Base-by-base conservation (phyloP, 2,888 invertebrate species). In the Mythimna lalbum region DNA sequence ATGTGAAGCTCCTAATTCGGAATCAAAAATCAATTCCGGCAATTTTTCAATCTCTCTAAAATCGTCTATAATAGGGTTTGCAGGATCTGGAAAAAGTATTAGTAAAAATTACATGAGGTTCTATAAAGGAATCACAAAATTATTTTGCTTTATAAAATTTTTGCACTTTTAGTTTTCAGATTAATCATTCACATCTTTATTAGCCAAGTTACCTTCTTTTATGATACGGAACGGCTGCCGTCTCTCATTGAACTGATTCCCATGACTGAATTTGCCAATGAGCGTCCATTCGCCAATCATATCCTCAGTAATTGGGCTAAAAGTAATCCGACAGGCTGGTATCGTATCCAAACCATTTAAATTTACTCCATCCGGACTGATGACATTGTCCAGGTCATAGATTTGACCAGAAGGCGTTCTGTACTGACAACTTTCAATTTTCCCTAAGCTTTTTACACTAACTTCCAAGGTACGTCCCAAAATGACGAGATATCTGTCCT, bases 251-350 rank as follows among this genome's bases (percentile, higher is more conserved):
- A 85, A 90, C 12, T 82, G 69, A 17, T 78, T 77, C 31, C 80
- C 82, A 65, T 86, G 70, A 33, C 81, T 88, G 72, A 91, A 91
- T 73, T 90, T 91, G 21, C 89, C 91, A 70, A 84, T 82, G 3
- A 91, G 50, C 43, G 77, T 82, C 91, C 91, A 91, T 57, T 86
- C 70, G 4, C 91, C 91, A 0, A 89, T 61, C 73, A 87, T 70
- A 10, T 83, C 69, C 59, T 86, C 69, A 39, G 82, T 82, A 10
- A 90, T 75, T 36, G 90, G 88, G 12, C 84, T 86, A 33, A 91
- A 72, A 50, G 77, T 68, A n/a, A 89, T 64, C 10, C 69, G 72
- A 67, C 91, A 91, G 5, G 70, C 64, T 39, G 73, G 61, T 21
- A 23, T 56, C 0, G 65, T 71, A 5, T 62, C 71, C 10, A 64